phyloP scores from a whole-genome alignment of 2,797 vertebrate species.

The Hydrolagus colliei region DNA sequence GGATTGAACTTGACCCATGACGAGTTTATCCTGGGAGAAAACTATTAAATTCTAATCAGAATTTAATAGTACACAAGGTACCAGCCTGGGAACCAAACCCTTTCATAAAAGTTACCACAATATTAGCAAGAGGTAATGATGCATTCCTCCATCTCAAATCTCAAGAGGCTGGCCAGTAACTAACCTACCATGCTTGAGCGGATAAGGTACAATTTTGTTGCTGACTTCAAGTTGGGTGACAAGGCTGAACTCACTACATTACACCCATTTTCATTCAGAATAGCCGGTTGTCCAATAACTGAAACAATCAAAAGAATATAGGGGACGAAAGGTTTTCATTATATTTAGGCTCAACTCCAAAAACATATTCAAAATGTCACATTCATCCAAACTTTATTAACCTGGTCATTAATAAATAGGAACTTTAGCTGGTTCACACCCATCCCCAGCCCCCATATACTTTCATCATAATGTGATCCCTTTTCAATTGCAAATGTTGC shows the following conservation, averaged over 20 bases:
- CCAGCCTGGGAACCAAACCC: neutral
- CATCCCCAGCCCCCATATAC: no score
- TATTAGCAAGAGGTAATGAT: neutral
- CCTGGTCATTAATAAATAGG: no score
- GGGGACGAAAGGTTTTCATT: no score
- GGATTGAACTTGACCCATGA: neutral
- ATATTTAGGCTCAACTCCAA: no score
- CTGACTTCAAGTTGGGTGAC: neutral
- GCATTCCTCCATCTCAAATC: neutral
- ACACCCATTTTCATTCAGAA: neutral
- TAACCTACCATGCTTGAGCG: neutral
- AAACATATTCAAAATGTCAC: neutral
- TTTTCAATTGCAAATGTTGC: no score
- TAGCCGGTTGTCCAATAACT: neutral
- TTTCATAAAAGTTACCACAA: neutral
- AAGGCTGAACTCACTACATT: neutral
- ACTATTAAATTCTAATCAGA: conserved; percentile 7
- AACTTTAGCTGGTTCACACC: no score
- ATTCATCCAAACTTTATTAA: neutral
- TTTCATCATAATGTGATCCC: no score
- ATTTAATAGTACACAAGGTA: neutral
- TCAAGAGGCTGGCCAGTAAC: neutral
- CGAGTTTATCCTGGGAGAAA: neutral
- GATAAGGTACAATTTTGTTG: neutral
- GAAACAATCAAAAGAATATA: no score